Percentiles rank a stretch among this genome's conserved stretches.
Conservation (phyloP, 2,888 invertebrate species). For the Drosophila sordidula region DNA sequence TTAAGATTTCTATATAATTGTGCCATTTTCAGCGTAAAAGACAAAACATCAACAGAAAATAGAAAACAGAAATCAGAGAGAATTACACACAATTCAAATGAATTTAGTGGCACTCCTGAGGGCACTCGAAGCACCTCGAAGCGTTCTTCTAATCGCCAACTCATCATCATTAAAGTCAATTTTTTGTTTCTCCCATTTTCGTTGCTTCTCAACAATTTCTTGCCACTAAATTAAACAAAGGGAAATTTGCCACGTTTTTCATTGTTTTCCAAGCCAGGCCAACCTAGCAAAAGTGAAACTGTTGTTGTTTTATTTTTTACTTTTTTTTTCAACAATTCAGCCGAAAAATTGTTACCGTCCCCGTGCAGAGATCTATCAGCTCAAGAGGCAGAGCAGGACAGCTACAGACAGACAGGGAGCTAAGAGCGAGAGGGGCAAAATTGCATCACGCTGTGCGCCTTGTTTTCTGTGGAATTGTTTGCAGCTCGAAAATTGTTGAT, state of each 20-base stretch:
- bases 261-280: conserved; percentile 66
- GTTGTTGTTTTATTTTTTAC: conserved; percentile 47
- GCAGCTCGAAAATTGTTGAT: conserved; percentile 81
- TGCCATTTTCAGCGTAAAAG: conserved; percentile 67
- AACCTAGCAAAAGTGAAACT: conserved; percentile 68
- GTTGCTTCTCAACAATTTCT: conserved; percentile 63
- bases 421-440: conserved; percentile 44
- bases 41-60: conserved; percentile 38
- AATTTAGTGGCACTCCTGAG: conserved; percentile 63
- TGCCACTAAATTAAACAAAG: conserved; percentile 75
- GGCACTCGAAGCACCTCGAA: conserved; percentile 46
- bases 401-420: conserved; percentile 1
- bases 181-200: conserved; percentile 62
- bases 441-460: conserved; percentile 81
- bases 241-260: conserved; percentile 82
- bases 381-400: conserved; percentile 12
- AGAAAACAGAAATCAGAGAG: conserved; percentile 20
- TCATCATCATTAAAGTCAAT: conserved; percentile 84
- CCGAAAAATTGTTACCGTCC: conserved; percentile 45
- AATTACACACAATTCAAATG: conserved; percentile 64
- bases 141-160: conserved; percentile 80
- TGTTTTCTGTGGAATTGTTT: conserved; percentile 76
- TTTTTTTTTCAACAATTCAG: conserved; percentile 43
- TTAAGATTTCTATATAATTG: conserved; percentile 64
- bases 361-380: conserved; percentile 13